Conservation (phyloP, 2,113 vertebrate species). For the Ammospiza nelsoni region DNA sequence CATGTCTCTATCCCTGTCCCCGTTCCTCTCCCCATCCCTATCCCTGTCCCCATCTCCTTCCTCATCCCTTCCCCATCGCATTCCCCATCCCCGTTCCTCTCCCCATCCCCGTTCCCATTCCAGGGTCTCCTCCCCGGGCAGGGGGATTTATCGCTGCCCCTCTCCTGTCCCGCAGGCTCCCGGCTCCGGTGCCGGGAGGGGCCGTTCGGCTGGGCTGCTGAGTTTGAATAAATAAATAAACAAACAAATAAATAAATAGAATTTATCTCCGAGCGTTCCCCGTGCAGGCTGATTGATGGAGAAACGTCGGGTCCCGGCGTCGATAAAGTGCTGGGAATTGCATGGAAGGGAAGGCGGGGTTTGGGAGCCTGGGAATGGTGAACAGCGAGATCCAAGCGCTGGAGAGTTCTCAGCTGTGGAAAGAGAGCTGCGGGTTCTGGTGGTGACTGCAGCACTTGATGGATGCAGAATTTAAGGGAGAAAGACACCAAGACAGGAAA, state of each 20-base stretch:
- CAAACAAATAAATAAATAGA: too few relatives aligned
- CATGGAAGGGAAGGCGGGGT: background rate
- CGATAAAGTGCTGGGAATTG: fast-evolving
- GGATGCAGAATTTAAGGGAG: background rate
- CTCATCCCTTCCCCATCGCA: background rate
- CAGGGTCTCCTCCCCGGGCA: background rate
- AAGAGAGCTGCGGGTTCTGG: fast-evolving
- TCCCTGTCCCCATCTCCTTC: background rate
- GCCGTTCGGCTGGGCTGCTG: background rate
- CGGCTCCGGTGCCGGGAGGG: background rate
- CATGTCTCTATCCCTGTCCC: background rate
- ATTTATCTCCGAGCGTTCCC: fast-evolving
- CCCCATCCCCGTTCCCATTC: background rate
- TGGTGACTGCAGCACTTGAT: fast-evolving
- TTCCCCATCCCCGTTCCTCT: too few relatives aligned
- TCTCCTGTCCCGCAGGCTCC: background rate
- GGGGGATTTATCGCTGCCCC: background rate
- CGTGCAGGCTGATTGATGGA: fast-evolving
- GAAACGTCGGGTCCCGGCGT: fast-evolving
- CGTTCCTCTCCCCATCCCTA: fast-evolving
- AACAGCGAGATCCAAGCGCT: fast-evolving
- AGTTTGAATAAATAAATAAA: too few relatives aligned
- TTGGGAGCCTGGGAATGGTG: background rate
- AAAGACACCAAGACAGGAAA: background rate
- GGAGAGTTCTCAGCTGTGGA: fast-evolving